Conservation (phyloP, 2,888 invertebrate species). For the Galeopsomyia nigrocyanea region DNA sequence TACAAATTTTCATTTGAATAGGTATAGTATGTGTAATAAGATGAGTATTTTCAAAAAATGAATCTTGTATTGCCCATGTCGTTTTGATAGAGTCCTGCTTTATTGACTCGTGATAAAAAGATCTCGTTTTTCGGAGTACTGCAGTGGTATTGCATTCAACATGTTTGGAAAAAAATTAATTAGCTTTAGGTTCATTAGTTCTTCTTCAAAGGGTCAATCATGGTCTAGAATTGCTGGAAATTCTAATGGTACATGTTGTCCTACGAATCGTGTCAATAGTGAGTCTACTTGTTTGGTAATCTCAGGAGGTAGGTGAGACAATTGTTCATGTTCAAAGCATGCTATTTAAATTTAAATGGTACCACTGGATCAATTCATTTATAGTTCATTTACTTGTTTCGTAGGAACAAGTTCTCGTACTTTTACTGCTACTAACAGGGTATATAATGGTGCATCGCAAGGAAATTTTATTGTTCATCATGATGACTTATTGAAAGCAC, state of each 20-base stretch:
- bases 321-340: neutral
- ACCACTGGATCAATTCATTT: neutral
- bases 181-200: neutral
- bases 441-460: conserved; percentile 21
- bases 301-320: conserved; percentile 24
- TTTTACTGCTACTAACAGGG: neutral
- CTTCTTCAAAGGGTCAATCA: neutral
- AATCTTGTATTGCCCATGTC: no score
- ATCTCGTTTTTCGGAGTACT: neutral
- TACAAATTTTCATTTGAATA: no score
- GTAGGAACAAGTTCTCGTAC: neutral
- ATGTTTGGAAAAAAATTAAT: neutral
- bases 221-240: neutral
- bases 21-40: no score
- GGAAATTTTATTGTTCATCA: conserved; percentile 53
- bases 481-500: conserved; percentile 63
- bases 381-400: conserved; percentile 2
- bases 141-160: neutral
- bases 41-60: no score
- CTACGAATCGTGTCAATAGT: neutral
- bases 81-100: conserved; percentile 11
- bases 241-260: neutral
- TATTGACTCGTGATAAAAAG: conserved; percentile 29
- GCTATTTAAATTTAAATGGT: neutral
- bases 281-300: conserved; percentile 16